A percentile compares a stretch with the other conserved stretches of the same genome.
Conservation (phyloP, 2,797 vertebrate genomes). For the Sardinella longiceps region DNA sequence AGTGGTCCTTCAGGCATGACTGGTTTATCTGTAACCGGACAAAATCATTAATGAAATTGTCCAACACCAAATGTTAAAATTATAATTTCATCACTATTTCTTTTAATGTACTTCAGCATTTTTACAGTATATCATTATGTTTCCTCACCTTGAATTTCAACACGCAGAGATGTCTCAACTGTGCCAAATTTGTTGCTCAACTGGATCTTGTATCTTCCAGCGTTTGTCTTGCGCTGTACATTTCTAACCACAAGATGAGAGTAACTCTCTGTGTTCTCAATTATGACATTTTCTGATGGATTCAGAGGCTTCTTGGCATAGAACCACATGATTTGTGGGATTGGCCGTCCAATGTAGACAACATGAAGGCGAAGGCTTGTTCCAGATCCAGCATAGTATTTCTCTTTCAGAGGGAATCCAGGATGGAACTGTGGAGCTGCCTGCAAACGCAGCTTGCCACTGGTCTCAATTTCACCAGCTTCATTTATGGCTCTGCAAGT, state of each 20-base stretch:
- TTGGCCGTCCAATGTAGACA: conserved; percentile 94
- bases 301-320: conserved; percentile 93
- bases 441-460: conserved; percentile 91
- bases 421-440: conserved; percentile 95
- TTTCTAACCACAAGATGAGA: conserved; percentile 96
- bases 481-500: conserved; percentile 93
- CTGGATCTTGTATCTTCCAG: conserved; percentile 96
- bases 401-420: conserved; percentile 95
- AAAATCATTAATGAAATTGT: conserved; percentile 24
- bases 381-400: conserved; percentile 88
- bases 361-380: conserved; percentile 95
- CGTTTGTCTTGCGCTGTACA: conserved; percentile 90
- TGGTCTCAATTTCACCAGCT: conserved; percentile 93
- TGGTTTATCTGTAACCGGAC: conserved; percentile 87
- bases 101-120: not conserved
- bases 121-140: not conserved
- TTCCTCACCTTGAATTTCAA: conserved; percentile 97
- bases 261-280: conserved; percentile 98
- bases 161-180: conserved; percentile 86
- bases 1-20: conserved; percentile 89
- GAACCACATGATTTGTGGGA: conserved; percentile 99
- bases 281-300: conserved; percentile 84
- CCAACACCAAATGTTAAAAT: not conserved
- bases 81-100: not conserved
- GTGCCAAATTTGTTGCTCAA: conserved; percentile 93